These are phyloP conservation scores for Galago senegalensis DNA, from an alignment of 2,797 vertebrate species.

Conservation along the genomic window DNA sequence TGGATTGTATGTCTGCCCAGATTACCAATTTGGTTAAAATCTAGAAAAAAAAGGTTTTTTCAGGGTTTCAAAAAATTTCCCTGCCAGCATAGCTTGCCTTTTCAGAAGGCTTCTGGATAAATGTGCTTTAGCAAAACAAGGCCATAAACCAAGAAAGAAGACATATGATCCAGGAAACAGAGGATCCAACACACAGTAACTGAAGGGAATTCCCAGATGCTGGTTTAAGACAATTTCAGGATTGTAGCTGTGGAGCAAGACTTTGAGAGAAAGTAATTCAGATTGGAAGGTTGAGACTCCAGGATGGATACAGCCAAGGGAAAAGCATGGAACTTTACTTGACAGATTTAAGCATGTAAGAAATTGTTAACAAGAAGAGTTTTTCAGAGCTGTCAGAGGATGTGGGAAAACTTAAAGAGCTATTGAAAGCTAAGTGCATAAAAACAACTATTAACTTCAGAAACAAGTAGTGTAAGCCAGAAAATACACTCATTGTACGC, in stretches of 20 bases:
- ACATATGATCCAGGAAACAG: background rate
- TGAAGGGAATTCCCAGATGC: slow-evolving; percentile 21
- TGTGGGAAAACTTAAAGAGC: background rate
- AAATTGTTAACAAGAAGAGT: background rate
- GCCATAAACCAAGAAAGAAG: slow-evolving; percentile 16
- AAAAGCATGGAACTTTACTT: background rate
- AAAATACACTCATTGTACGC: background rate
- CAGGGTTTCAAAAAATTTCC: background rate
- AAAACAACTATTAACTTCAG: slow-evolving; percentile 3
- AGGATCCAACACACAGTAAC: background rate
- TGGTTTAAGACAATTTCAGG: background rate
- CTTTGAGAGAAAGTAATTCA: background rate
- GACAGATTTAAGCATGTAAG: background rate
- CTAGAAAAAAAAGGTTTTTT: background rate
- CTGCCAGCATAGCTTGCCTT: background rate
- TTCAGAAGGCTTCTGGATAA: slow-evolving; percentile 26
- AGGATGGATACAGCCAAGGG: background rate
- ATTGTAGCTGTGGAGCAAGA: background rate
- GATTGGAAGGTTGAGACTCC: background rate
- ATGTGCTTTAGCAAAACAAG: slow-evolving; percentile 42
- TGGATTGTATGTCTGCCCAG: background rate
- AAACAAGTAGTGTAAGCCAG: background rate
- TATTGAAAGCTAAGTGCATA: slow-evolving; percentile 29
- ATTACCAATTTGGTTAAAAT: slow-evolving; percentile 1
- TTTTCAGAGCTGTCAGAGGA: background rate